These are phyloP conservation scores for Eueremaeus valkanovi DNA, from an alignment of 2,888 invertebrate genomes.

Conservation along the genomic window DNA sequence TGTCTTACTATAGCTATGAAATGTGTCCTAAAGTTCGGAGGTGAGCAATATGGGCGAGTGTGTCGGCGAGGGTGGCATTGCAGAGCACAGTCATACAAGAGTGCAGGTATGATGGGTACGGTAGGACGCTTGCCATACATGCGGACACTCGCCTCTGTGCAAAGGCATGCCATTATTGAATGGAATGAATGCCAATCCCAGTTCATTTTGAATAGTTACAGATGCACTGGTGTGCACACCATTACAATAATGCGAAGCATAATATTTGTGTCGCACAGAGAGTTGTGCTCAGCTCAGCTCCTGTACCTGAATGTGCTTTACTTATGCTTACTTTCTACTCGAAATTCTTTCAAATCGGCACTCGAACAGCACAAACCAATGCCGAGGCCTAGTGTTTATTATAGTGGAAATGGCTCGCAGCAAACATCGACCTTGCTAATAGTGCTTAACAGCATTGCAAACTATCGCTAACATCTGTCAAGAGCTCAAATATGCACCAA, in stretches of 20 bases:
- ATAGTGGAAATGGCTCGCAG: neutral
- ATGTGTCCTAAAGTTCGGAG: neutral
- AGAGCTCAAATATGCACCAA: neutral
- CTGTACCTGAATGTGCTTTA: neutral
- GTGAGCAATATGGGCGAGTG: constrained; percentile 25
- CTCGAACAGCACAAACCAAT: neutral
- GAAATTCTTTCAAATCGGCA: constrained; percentile 21
- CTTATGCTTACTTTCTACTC: neutral
- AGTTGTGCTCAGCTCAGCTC: neutral
- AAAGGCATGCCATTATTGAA: constrained; percentile 23
- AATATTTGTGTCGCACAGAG: constrained; percentile 24
- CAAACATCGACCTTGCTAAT: constrained; percentile 1
- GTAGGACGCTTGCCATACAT: neutral
- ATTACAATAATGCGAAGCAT: constrained; percentile 14
- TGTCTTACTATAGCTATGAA: neutral
- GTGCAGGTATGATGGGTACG: neutral
- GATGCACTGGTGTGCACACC: constrained; percentile 18
- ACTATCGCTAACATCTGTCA: neutral
- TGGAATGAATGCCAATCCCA: constrained; percentile 24
- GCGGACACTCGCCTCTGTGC: neutral
- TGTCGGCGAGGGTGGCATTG: constrained; percentile 3
- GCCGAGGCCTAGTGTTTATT: neutral
- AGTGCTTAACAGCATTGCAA: neutral
- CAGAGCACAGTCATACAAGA: neutral
- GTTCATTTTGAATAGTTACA: constrained; percentile 31